phyloP scores from a whole-genome alignment of 64 coral and sea anemone genomes.

The Trachythela sp. region DNA sequence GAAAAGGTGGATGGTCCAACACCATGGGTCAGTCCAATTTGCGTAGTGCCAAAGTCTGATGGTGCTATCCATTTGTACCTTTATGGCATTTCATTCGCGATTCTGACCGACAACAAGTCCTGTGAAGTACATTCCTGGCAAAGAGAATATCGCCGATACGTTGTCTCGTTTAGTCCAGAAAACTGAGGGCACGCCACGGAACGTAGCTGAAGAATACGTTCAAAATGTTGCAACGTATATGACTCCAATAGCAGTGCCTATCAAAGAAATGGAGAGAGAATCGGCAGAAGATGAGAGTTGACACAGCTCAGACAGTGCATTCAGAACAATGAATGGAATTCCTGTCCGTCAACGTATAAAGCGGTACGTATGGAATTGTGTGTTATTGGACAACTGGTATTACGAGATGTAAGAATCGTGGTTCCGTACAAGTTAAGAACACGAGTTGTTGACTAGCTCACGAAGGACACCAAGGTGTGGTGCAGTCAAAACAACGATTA shows the following conservation, averaged over 20 bases:
- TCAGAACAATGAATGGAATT: constrained; percentile 22
- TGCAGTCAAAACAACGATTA: background rate
- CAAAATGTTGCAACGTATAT: constrained; percentile 23
- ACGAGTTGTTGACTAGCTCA: background rate
- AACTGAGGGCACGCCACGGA: no score
- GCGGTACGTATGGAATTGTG: background rate
- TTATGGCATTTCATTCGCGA: no score
- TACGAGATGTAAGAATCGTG: background rate
- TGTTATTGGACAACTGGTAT: background rate
- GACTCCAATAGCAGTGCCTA: background rate
- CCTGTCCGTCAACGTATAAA: constrained; percentile 20
- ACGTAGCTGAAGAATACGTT: background rate
- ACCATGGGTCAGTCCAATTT: background rate
- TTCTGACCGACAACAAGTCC: no score
- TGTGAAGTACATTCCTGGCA: background rate
- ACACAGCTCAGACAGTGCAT: constrained; percentile 16
- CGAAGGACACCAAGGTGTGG: background rate
- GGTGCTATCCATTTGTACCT: background rate
- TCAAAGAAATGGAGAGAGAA: constrained; percentile 19
- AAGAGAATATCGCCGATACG: no score
- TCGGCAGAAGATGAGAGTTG: constrained; percentile 21
- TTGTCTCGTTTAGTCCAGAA: no score
- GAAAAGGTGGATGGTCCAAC: background rate
- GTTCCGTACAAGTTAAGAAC: background rate
- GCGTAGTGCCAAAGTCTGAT: background rate